A percentile compares a stretch with the other conserved stretches of the same genome.
Evolutionary conservation across 2,113 vertebrate species (phyloP).

Genomic region (Nannospalax galili): DNA sequence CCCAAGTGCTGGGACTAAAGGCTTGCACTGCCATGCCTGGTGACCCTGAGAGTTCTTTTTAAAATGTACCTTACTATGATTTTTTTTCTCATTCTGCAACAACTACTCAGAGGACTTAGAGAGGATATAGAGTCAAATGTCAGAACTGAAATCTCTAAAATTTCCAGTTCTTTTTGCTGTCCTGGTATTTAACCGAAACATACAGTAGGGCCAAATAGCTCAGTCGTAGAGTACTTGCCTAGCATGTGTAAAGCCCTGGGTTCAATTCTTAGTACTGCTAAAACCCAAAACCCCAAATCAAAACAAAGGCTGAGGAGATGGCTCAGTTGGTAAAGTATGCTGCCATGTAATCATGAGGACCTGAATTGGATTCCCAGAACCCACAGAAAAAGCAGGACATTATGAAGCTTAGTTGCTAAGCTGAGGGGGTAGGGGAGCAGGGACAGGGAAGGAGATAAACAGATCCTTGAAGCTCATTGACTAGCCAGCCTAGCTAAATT

Average conservation of each 20-base stretch:
- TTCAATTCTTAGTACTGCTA: background rate
- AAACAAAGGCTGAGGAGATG: too few relatives aligned
- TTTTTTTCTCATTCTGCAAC: background rate
- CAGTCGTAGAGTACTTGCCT: background rate
- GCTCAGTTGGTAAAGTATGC: background rate
- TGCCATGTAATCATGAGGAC: background rate
- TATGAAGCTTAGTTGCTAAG: background rate
- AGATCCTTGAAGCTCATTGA: background rate
- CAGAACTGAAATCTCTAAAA: background rate
- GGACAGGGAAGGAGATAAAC: background rate
- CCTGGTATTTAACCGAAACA: background rate
- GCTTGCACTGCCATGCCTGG: too few relatives aligned
- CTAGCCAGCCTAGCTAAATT: background rate
- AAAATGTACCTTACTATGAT: background rate
- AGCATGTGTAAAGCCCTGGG: background rate
- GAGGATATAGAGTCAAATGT: background rate
- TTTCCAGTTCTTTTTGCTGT: background rate
- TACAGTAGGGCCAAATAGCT: background rate
- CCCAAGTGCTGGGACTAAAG: too few relatives aligned
- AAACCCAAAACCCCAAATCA: background rate
- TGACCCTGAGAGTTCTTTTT: too few relatives aligned
- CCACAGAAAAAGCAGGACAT: background rate
- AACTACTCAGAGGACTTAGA: background rate
- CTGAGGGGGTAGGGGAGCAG: too few relatives aligned
- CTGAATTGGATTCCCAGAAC: background rate